These are phyloP conservation scores for Hermaeophaga mercurialis DNA, from an alignment of 2,888 invertebrate genomes.

Conservation along the genomic window DNA sequence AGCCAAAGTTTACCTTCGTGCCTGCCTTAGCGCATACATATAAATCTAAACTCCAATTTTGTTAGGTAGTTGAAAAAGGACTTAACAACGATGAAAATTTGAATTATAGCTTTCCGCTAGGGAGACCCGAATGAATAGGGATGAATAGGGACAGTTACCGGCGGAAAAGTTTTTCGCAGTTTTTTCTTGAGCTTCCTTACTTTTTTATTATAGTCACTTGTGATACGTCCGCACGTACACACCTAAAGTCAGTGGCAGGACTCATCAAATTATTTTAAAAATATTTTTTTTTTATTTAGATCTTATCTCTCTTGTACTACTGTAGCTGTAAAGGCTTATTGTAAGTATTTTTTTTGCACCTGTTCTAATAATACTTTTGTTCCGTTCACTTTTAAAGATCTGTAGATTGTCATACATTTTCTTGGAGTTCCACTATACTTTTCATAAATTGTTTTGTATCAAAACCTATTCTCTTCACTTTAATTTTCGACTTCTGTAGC, in stretches of 20 bases:
- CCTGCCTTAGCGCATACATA: background rate
- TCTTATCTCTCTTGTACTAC: too few relatives aligned
- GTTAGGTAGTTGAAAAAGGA: slow-evolving; percentile 15
- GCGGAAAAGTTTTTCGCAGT: slow-evolving; percentile 15
- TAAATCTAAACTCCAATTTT: slow-evolving; percentile 19
- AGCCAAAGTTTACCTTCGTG: background rate
- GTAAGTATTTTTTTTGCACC: too few relatives aligned
- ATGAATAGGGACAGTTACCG: slow-evolving; percentile 21
- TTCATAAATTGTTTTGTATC: too few relatives aligned
- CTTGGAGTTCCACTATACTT: too few relatives aligned
- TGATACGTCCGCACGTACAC: slow-evolving; percentile 4
- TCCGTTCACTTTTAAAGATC: too few relatives aligned
- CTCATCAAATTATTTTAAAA: too few relatives aligned
- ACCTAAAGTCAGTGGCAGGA: background rate
- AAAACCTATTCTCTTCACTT: too few relatives aligned
- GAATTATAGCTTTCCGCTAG: slow-evolving; percentile 20
- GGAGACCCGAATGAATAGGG: slow-evolving; percentile 12
- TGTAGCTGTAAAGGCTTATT: too few relatives aligned
- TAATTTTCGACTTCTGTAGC: too few relatives aligned
- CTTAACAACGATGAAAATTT: slow-evolving; percentile 20
- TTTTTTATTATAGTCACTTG: slow-evolving; percentile 13
- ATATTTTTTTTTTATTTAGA: too few relatives aligned
- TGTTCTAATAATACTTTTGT: too few relatives aligned
- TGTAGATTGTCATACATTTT: too few relatives aligned
- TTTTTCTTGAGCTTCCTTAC: background rate